Conservation (phyloP, 2,113 vertebrate species). For the Myiopsitta monachus region DNA sequence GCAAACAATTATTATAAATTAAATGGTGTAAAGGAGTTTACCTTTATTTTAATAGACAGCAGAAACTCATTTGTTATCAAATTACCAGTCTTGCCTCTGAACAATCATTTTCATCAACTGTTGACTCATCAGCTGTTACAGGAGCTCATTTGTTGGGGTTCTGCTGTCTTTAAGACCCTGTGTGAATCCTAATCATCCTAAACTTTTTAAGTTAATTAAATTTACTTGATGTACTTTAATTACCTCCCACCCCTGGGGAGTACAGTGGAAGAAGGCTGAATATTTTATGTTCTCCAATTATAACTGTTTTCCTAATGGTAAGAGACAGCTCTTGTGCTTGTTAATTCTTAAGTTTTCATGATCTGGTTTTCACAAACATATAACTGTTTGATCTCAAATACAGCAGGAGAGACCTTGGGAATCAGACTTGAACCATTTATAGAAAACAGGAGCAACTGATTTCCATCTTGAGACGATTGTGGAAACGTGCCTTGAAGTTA, state of each 20-base stretch:
- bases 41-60: neutral
- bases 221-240: neutral
- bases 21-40: neutral
- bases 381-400: neutral
- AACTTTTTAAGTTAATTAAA: neutral
- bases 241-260: neutral
- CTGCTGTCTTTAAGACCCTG: neutral
- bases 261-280: neutral
- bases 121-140: neutral
- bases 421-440: neutral
- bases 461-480: neutral
- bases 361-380: neutral
- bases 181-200: neutral
- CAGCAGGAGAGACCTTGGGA: neutral
- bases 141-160: neutral
- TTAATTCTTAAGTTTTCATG: neutral
- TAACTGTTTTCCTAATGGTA: neutral
- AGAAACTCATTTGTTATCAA: neutral
- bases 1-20: neutral
- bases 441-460: neutral
- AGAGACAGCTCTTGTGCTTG: neutral
- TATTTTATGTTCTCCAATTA: neutral
- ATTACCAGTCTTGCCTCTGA: neutral
- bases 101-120: neutral
- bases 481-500: neutral